These are phyloP conservation scores for Manduca sexta DNA, from an alignment of 1,140 invertebrate species.

Conservation along the genomic window DNA sequence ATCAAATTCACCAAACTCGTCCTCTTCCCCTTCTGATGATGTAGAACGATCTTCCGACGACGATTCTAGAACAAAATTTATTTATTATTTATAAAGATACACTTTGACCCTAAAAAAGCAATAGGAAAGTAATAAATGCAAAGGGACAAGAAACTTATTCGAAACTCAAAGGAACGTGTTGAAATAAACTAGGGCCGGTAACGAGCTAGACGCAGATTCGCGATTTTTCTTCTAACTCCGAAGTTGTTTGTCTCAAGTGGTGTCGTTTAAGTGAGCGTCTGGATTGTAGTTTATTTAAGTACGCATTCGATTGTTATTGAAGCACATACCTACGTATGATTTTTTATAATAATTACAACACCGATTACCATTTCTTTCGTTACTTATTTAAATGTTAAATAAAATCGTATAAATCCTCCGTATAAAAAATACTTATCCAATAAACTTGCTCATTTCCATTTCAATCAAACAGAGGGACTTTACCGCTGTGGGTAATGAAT, in stretches of 20 bases:
- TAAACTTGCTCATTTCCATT: constrained; percentile 12
- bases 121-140: not conserved
- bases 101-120: no score
- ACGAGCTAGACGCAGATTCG: constrained; percentile 31
- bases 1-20: constrained; percentile 67
- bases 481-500: constrained; percentile 40
- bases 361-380: not conserved
- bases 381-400: not conserved
- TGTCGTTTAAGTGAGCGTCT: constrained; percentile 46
- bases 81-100: not conserved
- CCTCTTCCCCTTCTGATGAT: constrained; percentile 59
- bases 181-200: constrained; percentile 35
- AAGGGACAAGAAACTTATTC: not conserved
- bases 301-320: not conserved
- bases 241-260: constrained; percentile 57
- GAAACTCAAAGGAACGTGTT: constrained; percentile 21
- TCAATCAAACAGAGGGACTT: constrained; percentile 33
- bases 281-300: constrained; percentile 12
- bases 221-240: constrained; percentile 23
- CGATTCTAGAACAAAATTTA: constrained; percentile 53
- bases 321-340: not conserved
- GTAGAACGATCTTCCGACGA: constrained; percentile 60
- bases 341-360: not conserved
- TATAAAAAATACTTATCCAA: not conserved
- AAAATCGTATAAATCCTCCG: not conserved